Evolutionary conservation across 2,888 invertebrate genomes (phyloP), one percentile per base, ranked within the genome.

Genomic region (Beris chalybata): DNA sequence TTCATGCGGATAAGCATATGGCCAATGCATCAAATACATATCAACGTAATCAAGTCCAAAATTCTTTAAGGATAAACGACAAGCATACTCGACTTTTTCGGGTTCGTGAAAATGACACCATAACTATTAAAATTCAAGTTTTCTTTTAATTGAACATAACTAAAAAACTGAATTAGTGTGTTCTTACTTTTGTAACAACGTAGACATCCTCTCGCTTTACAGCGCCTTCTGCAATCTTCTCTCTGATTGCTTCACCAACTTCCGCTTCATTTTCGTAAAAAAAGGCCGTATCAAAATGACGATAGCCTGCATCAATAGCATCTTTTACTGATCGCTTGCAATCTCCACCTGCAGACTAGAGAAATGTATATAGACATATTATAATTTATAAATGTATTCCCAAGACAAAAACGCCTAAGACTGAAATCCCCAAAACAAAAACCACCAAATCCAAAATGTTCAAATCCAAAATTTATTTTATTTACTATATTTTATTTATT

Each of bases 51-150:
- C 65, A 32, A 70, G 47, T 48, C 54, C 54, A n/a, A 67, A 52
- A 57, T 67, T 86, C 4, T 83, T 77, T 45, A 96, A 78, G 0
- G 91, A 86, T 71, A 84, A 83, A 71, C 85, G 85, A 32, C 92
- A 80, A 0, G 89, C 89, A 0, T 85, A 83, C 66, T 87, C 85
- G 11, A 95, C 95, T 70, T 89, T 81, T 67, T 92, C 90, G 0
- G 86, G 86, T 12, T 87, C 86, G 77, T 96, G 96, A 80, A 87
- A 93, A 0, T 92, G 93, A 81, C 93, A 92, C 95, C 95, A 95
- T 69, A 79, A 78, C 74, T 80, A 38, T 38, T 38, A 38, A 38
- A 38, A 7, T 7, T 7, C 9, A 3, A 38, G 38, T 7, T 38
- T 38, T 38, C 38, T 7, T 38, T 38, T 22, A 45, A 45, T 12